Evolutionary conservation across 2,113 vertebrate genomes (phyloP), one percentile per base, ranked within the genome.

Genomic region (Chaetodon auriga): DNA sequence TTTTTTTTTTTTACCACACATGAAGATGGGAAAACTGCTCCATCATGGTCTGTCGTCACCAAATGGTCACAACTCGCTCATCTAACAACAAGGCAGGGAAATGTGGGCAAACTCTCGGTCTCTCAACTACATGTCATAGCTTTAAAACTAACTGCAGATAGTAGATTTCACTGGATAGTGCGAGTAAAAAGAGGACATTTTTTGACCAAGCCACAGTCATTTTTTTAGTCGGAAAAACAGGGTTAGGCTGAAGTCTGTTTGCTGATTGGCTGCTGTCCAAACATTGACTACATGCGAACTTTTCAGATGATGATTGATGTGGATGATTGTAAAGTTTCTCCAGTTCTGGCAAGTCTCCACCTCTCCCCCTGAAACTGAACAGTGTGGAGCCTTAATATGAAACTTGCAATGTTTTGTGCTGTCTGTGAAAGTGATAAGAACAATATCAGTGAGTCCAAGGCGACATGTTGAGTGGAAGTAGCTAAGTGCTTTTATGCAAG

Each of bases 11-110:
- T 18, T 45, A 48, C 74, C 81, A 82, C 85, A 88, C 86, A 73
- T 74, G 70, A 36, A 54, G 69, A 72, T 45, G 46, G 58, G 55
- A 66, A 79, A 90, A 48, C 23, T 53, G 51, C 80, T 88, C 66
- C 57, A 80, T 82, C 74, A 62, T 45, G 14, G 18, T 58, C 71
- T 72, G 73, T 43, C 57, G 12, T 73, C 68, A 25, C 54, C 90
- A 93, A 83, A 88, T 89, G 90, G 89, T 75, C 49, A 46, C 53
- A 53, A 45, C 43, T 70, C 46, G 58, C 36, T 74, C 23, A 45
- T 25, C 6, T 48, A 18, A 79, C 68, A 71, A 41, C 38, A 80
- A 51, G 7, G 30, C 30, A 30, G 30, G 30, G 30, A 68, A 57
- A 53, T 49, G 15, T 64, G 18, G 16, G 6, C 3, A 30, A 30